Conservation (phyloP, 2,113 vertebrate species). For the Trogon melanurus region DNA sequence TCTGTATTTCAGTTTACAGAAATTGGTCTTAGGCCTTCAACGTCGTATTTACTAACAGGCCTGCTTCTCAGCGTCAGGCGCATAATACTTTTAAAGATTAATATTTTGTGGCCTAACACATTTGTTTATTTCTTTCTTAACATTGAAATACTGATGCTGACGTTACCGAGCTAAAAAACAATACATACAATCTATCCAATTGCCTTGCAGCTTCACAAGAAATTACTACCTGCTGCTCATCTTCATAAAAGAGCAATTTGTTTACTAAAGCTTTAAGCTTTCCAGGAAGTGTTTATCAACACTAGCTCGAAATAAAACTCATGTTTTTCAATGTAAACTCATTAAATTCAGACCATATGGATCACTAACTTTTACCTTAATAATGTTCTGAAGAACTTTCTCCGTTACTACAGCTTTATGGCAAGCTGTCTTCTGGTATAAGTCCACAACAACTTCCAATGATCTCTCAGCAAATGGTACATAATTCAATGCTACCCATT, state of each 20-base stretch:
- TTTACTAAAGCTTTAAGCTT: background rate
- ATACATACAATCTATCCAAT: background rate
- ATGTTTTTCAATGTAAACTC: background rate
- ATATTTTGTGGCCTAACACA: background rate
- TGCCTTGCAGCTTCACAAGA: background rate
- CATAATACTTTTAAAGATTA: background rate
- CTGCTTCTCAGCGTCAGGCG: background rate
- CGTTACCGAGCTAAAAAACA: background rate
- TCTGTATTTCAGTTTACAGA: background rate
- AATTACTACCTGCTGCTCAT: background rate
- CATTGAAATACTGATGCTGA: background rate
- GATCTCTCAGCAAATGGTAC: slow-evolving; percentile 98
- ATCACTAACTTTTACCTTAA: slow-evolving; percentile 84
- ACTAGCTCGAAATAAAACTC: background rate
- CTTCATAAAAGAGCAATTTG: background rate
- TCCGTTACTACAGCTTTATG: slow-evolving; percentile 98
- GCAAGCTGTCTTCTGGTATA: slow-evolving; percentile 98
- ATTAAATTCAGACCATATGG: background rate
- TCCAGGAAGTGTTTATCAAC: background rate
- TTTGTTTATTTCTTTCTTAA: background rate
- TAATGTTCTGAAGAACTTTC: slow-evolving; percentile 93
- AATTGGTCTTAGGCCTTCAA: background rate
- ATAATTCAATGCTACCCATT: slow-evolving; percentile 99
- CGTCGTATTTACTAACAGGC: background rate
- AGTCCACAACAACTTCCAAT: slow-evolving; percentile 94